Conservation (phyloP, 2,113 vertebrate species). For the Aptenodytes forsteri region DNA sequence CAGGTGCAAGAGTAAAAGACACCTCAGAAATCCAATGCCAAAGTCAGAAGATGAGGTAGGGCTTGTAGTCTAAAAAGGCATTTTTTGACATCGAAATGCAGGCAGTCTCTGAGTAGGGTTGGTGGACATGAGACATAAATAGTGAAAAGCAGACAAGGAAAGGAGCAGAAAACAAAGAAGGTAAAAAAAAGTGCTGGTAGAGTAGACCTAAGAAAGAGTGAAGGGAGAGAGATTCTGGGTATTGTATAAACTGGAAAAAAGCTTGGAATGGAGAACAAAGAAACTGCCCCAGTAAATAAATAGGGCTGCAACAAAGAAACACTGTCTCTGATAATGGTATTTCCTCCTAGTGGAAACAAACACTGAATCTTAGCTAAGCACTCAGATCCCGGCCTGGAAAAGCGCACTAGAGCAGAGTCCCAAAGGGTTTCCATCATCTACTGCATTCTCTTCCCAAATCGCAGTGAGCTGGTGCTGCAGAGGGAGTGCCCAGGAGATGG, state of each 20-base stretch:
- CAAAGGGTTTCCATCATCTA: background rate
- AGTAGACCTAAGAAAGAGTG: background rate
- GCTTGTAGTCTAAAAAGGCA: background rate
- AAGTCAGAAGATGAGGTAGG: background rate
- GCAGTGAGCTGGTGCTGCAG: background rate
- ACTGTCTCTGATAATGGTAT: background rate
- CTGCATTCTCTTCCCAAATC: rapidly evolving
- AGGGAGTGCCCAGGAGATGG: conserved; percentile 3
- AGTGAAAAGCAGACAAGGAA: background rate
- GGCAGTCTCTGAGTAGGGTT: background rate
- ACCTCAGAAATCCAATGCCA: background rate
- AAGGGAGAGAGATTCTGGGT: background rate
- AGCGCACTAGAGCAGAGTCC: background rate
- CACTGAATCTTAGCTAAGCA: background rate
- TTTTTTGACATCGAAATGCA: background rate
- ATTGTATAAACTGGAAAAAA: background rate
- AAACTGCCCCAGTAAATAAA: background rate
- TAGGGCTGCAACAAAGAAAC: background rate
- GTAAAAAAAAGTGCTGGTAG: background rate
- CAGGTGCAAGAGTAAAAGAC: background rate
- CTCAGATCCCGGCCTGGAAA: background rate
- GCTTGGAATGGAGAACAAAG: background rate
- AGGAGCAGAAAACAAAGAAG: background rate
- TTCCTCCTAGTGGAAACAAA: background rate
- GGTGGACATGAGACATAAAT: background rate